These are phyloP conservation scores for Xestia ashworthii DNA, from an alignment of 2,888 invertebrate species.

Conservation along the genomic window DNA sequence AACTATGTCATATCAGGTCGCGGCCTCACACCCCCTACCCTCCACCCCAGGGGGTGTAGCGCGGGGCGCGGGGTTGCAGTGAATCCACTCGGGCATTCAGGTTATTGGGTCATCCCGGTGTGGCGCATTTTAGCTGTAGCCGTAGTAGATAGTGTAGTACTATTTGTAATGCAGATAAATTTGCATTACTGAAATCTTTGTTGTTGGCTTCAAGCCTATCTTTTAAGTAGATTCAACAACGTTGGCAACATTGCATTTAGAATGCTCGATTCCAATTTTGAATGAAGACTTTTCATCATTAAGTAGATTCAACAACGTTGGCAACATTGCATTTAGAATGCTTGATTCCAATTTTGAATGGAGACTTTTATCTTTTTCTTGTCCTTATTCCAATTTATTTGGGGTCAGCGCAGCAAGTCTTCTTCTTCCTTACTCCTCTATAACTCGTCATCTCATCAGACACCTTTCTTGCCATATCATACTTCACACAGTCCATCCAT, in stretches of 20 bases:
- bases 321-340: not conserved
- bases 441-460: too few species aligned
- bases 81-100: constrained; percentile 56
- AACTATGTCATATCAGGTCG: constrained; percentile 57
- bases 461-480: too few species aligned
- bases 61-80: constrained; percentile 56
- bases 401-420: too few species aligned
- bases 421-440: too few species aligned
- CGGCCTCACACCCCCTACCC: constrained; percentile 31
- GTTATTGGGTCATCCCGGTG: constrained; percentile 53
- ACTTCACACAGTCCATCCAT: too few species aligned
- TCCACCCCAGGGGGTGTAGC: not conserved
- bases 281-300: too few species aligned
- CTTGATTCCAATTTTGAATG: not conserved
- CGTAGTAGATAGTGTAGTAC: not conserved
- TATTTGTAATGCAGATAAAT: constrained; percentile 14
- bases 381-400: too few species aligned
- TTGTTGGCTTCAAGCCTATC: not conserved
- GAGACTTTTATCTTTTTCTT: too few species aligned
- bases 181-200: not conserved
- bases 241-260: not conserved
- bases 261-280: not conserved
- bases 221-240: not conserved
- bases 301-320: not conserved
- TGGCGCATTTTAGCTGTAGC: constrained; percentile 50